These are phyloP conservation scores for Alouatta palliata DNA, from an alignment of 2,113 vertebrate genomes.

Conservation along the genomic window DNA sequence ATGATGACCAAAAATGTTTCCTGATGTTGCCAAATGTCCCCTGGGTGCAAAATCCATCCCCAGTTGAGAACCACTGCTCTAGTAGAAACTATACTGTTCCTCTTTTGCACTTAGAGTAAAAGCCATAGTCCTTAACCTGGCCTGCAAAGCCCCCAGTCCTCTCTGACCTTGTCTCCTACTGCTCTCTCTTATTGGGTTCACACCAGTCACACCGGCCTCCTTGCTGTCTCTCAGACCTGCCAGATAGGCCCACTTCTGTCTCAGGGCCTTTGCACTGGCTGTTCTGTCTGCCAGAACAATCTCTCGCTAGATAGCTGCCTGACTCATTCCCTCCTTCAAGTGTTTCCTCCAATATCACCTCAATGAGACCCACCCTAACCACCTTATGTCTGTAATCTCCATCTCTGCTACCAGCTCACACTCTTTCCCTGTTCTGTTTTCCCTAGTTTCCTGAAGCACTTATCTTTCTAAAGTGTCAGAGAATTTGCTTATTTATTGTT, in stretches of 20 bases:
- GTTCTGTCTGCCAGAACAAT: neutral
- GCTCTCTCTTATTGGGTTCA: neutral
- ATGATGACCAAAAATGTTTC: neutral
- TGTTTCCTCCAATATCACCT: neutral
- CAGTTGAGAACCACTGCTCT: neutral
- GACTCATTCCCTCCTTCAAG: neutral
- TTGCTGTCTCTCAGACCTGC: neutral
- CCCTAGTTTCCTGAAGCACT: neutral
- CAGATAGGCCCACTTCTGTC: neutral
- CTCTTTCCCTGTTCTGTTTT: neutral
- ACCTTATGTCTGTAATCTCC: neutral
- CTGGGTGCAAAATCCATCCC: neutral
- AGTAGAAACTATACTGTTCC: neutral
- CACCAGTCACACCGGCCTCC: neutral
- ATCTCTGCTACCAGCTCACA: neutral
- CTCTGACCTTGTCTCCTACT: neutral
- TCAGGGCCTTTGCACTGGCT: constrained; percentile 13
- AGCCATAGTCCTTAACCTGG: neutral
- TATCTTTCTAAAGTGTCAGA: neutral
- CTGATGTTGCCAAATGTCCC: neutral
- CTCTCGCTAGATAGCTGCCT: neutral
- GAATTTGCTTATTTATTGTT: neutral
- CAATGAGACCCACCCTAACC: neutral
- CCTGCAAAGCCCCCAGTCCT: neutral
- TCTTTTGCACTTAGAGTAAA: neutral